phyloP scores from a whole-genome alignment of 2,113 vertebrate genomes.

The Peromyscus californicus region DNA sequence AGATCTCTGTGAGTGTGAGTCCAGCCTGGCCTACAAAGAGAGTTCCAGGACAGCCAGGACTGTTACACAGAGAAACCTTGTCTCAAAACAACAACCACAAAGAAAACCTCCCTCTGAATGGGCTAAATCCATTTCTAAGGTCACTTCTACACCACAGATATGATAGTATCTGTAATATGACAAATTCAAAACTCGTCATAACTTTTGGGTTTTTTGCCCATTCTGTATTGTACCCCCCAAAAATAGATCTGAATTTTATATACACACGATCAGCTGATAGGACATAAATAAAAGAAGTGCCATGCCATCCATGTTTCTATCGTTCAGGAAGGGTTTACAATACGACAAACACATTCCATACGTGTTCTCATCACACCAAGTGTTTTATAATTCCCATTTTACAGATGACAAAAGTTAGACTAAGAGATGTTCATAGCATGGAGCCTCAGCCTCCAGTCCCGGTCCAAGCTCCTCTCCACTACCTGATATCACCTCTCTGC shows the following conservation, averaged over 20 bases:
- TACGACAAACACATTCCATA: rapidly evolving
- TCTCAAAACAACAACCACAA: neutral
- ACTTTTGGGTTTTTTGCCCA: neutral
- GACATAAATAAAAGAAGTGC: neutral
- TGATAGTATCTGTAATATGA: neutral
- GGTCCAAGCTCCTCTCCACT: neutral
- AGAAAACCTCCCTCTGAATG: neutral
- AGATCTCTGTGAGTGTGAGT: neutral
- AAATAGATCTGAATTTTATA: neutral
- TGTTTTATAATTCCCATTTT: neutral
- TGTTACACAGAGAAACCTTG: neutral
- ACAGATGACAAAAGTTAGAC: neutral
- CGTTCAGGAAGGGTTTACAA: neutral
- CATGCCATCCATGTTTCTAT: neutral
- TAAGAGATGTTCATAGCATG: neutral
- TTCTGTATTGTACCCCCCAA: neutral
- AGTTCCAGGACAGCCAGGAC: neutral
- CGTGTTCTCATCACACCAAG: neutral
- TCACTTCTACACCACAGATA: neutral
- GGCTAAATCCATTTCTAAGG: neutral
- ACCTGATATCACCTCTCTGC: neutral
- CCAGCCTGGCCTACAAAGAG: neutral
- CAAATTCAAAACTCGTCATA: neutral
- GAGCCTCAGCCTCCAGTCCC: neutral
- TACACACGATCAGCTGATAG: neutral